Conservation (phyloP, 1,140 invertebrate species). For the Calliphora vicina region DNA sequence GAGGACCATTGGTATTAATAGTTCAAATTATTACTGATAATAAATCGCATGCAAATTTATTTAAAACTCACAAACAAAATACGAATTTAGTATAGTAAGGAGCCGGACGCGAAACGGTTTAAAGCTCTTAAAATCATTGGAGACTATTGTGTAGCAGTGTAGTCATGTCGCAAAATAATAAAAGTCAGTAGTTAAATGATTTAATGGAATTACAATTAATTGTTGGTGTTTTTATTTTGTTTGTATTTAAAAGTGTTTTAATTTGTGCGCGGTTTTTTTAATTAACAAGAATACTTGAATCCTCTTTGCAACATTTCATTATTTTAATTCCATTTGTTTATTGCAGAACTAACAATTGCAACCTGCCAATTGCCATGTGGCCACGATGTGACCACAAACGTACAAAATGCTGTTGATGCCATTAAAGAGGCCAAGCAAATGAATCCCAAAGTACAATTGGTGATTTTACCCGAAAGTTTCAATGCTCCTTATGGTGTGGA, state of each 20-base stretch:
- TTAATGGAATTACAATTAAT: background rate
- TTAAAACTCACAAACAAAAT: background rate
- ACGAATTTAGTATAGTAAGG: background rate
- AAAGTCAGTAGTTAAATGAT: background rate
- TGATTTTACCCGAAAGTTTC: conserved; percentile 93
- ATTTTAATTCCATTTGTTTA: background rate
- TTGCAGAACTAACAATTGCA: conserved; percentile 69
- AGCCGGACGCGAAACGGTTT: background rate
- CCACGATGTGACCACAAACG: conserved; percentile 76
- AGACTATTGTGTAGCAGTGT: background rate
- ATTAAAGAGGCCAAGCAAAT: conserved; percentile 76
- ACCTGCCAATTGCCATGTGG: conserved; percentile 82
- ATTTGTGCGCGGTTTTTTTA: background rate
- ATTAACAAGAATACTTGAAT: background rate
- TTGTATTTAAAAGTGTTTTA: background rate
- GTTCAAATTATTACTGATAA: background rate
- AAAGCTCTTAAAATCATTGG: background rate
- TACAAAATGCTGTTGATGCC: conserved; percentile 73
- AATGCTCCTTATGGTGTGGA: conserved; percentile 85
- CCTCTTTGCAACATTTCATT: background rate
- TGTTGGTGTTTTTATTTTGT: background rate
- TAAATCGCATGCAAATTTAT: background rate
- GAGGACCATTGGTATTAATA: background rate
- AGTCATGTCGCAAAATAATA: background rate
- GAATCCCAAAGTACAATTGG: conserved; percentile 71